Evolutionary conservation across 2,797 vertebrate genomes (phyloP).

Genomic region (Poeciliopsis presidionis): DNA sequence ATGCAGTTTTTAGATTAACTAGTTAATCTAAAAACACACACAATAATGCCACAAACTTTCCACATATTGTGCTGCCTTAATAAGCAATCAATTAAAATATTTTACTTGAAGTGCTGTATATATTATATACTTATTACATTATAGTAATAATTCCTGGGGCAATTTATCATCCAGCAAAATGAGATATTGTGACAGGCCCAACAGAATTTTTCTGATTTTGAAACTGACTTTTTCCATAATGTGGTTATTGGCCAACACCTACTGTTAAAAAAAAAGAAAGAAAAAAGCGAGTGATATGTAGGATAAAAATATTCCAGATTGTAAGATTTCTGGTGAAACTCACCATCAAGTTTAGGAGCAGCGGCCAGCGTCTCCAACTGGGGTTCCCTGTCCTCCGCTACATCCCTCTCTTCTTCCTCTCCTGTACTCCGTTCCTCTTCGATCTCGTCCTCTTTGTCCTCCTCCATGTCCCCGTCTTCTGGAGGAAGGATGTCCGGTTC

Average conservation of each 20-base stretch:
- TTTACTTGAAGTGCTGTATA: background rate
- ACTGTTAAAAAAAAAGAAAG: background rate
- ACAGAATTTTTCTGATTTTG: too few relatives aligned
- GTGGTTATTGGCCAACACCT: too few relatives aligned
- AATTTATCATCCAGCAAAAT: too few relatives aligned
- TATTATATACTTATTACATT: too few relatives aligned
- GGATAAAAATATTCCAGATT: background rate
- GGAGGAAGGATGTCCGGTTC: constrained; percentile 74
- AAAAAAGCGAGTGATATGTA: background rate
- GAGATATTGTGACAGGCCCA: too few relatives aligned
- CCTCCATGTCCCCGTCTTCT: constrained; percentile 67
- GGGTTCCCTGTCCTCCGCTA: constrained; percentile 67
- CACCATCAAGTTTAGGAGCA: constrained; percentile 75
- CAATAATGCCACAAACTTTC: background rate
- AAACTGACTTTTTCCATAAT: too few relatives aligned
- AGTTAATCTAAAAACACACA: too few relatives aligned
- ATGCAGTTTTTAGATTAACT: too few relatives aligned
- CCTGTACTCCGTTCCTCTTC: constrained; percentile 62
- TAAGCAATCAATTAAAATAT: background rate
- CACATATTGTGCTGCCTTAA: background rate
- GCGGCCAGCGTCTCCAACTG: constrained; percentile 74
- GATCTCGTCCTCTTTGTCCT: constrained; percentile 60
- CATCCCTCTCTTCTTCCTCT: constrained; percentile 62
- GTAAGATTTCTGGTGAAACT: constrained; percentile 14
- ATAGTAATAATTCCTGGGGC: too few relatives aligned